Conservation (phyloP, 2,888 invertebrate genomes). For the Smittia aterrima region DNA sequence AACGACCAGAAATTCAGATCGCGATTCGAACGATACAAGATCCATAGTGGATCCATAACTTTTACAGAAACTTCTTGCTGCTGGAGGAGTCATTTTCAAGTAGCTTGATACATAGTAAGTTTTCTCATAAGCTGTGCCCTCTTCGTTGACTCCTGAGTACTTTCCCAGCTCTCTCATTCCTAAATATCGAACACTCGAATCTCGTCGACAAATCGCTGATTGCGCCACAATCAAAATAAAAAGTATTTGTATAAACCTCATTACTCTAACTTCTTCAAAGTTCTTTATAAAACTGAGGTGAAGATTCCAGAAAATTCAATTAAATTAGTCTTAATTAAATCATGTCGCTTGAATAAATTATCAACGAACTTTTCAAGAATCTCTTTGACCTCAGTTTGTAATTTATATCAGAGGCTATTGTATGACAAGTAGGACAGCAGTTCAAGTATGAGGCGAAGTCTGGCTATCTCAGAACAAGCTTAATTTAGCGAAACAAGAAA, state of each 20-base stretch:
- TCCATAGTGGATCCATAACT: neutral
- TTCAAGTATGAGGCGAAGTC: no score
- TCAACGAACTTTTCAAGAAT: no score
- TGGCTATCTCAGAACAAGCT: no score
- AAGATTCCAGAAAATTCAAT: no score
- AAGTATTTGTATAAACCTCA: neutral
- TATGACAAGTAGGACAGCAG: no score
- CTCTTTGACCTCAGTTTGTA: no score
- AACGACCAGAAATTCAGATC: neutral
- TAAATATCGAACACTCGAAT: neutral
- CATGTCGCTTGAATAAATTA: no score
- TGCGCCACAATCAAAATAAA: no score
- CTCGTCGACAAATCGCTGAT: neutral
- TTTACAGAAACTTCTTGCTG: constrained; percentile 21
- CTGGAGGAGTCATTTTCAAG: neutral
- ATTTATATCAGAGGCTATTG: no score
- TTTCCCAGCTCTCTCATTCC: neutral
- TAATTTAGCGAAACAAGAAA: no score
- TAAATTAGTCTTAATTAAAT: no score
- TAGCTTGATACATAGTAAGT: constrained; percentile 20
- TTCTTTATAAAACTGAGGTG: no score
- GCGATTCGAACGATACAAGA: constrained; percentile 21
- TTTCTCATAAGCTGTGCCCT: neutral
- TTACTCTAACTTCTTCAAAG: neutral
- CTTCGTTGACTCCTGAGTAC: constrained; percentile 11